Evolutionary conservation across 2,888 invertebrate species (phyloP), one percentile per base, ranked within the genome.

Genomic region (Drosophila nigritarsus): DNA sequence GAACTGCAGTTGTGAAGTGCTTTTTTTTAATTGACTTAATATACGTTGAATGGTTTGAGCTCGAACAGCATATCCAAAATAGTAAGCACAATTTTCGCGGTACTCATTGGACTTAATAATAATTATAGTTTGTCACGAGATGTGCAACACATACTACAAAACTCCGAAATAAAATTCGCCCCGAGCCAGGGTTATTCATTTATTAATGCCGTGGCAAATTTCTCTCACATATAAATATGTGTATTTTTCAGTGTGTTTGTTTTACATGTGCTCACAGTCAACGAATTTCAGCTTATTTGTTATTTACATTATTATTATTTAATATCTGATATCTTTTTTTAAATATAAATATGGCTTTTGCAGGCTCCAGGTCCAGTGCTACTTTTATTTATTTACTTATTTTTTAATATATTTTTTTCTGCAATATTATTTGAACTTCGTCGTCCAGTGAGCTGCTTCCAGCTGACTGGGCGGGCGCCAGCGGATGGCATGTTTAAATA

Each of bases 1-100:
- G 40, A 62, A 40, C 20, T 38, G 24, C 55, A 40, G 60, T 56
- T 42, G 49, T 24, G 20, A 24, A 45, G 45, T 8, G 45, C 3
- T 24, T 24, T 15, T 7, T 45, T 45, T 45, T 45, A 20, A 55
- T 27, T 29, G 13, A 55, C 36, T 38, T 18, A 18, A 55, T 38
- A 18, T 8, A 24, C 36, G 20, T 13, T 54, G 18, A 54, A 27
- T 54, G 18, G 13, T 2, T 36, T 8, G n/a, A 54, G 13, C 18
- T 7, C 5, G 8, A 1, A 15, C 45, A 24, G 15, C 20, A 24
- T 20, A 4, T 15, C 45, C 3, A 15, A 45, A 24, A 45, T 8
- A 4, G 20, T 15, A 45, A 24, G 8, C 15, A 7, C 20, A 1
- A 15, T 45, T 20, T 45, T 45, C 45, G 13, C 20, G 13, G 3